Evolutionary conservation across 1,140 invertebrate genomes (phyloP), one percentile per base, ranked within the genome.

Genomic region (Neocloeon triangulifer): DNA sequence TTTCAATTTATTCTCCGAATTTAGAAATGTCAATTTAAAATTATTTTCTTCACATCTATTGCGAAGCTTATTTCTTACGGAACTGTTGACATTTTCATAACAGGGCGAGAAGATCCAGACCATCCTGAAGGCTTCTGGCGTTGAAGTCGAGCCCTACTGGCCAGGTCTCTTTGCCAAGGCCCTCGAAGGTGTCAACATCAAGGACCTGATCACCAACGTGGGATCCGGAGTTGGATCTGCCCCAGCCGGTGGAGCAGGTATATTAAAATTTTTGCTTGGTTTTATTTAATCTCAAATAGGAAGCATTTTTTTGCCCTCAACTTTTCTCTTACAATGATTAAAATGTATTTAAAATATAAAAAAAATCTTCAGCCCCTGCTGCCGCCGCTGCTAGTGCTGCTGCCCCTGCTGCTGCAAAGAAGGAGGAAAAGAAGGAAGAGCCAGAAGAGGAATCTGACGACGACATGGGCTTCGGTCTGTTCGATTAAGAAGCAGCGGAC

Each of bases 121-220:
- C 35, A 88, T 98, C 51, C 55, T 98, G 44, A 97, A 96, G 55
- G 89, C 94, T 17, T 92, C 94, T 29, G 73, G 70, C 50, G 89
- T 98, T 35, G 78, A 86, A 28, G 77, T 98, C 16, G 95, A 99
- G 52, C 91, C 94, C 14, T 98, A 95, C 59, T 99, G 95, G 95
- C 89, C 92, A 34, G 84, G 84, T 50, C 63, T 98, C 18, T 98
- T 98, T 56, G 86, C 91, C 37, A 96, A 96, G 55, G 85, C 91
- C 25, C 59, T 98, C 32, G 88, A 97, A 58, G 84, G 82, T 35
- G 57, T 96, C 33, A 89, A 95, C 49, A 69, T 97, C 18, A 89
- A 85, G 53, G 79, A 88, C 28, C 57, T 98, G 41, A 88, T 98
- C 52, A 81, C 80, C 32, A 96, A 88, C 50, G 77, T 98, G 44